A percentile compares a stretch with the other conserved stretches of the same genome.
These are phyloP conservation scores for Sinocyclocheilus anshuiensis DNA, from an alignment of 2,113 vertebrate species.

Conservation along the genomic window DNA sequence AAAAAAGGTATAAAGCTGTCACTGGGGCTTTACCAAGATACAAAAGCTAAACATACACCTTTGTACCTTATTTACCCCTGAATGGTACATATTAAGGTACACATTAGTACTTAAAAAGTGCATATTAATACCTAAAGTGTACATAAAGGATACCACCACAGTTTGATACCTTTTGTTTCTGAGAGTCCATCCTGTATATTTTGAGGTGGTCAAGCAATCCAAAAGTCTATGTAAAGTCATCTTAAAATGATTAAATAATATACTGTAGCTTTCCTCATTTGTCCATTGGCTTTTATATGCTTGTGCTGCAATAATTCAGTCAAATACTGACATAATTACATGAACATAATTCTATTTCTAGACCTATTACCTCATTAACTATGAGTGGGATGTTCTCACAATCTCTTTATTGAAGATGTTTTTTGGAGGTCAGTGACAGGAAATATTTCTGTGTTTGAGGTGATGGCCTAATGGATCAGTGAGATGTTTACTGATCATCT, in stretches of 20 bases:
- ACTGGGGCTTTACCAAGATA: too few relatives aligned
- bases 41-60: too few relatives aligned
- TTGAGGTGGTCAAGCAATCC: background rate
- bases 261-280: too few relatives aligned
- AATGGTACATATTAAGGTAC: too few relatives aligned
- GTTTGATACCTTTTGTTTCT: too few relatives aligned
- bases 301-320: too few relatives aligned
- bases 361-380: conserved; percentile 21
- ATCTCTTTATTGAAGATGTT: background rate
- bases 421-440: conserved; percentile 25
- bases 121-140: too few relatives aligned
- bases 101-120: too few relatives aligned
- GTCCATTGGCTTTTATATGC: too few relatives aligned
- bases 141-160: too few relatives aligned
- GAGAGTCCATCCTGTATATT: background rate
- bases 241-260: background rate
- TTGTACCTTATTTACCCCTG: too few relatives aligned
- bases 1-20: too few relatives aligned
- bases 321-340: background rate
- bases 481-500: conserved; percentile 16
- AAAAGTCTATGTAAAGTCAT: background rate
- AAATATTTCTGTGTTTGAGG: conserved; percentile 35
- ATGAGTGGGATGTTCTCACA: background rate
- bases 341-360: background rate
- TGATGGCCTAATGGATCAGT: conserved; percentile 45